Evolutionary conservation across 1,140 invertebrate species (phyloP).

Genomic region (Colletes latitarsis): DNA sequence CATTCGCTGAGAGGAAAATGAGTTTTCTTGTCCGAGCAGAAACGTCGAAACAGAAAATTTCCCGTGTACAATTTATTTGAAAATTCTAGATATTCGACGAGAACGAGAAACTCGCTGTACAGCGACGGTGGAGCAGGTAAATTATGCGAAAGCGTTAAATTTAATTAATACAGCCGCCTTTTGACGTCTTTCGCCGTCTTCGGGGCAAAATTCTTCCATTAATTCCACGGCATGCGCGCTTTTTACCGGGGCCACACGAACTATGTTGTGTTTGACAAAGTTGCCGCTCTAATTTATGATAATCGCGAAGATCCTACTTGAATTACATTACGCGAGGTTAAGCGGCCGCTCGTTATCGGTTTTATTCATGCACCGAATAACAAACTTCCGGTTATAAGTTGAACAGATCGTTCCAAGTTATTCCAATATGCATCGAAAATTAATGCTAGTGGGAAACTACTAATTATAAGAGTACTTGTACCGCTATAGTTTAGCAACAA

Average conservation of each 20-base stretch:
- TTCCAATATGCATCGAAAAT: constrained; percentile 32
- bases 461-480: background rate
- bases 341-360: constrained; percentile 41
- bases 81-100: background rate
- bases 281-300: constrained; percentile 41
- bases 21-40: background rate
- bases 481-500: background rate
- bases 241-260: constrained; percentile 10
- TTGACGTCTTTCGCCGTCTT: background rate
- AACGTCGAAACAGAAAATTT: background rate
- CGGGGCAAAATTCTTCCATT: background rate
- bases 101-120: background rate
- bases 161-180: constrained; percentile 15
- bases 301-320: constrained; percentile 44
- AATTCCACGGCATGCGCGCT: constrained; percentile 27
- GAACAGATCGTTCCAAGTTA: constrained; percentile 31
- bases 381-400: constrained; percentile 41
- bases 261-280: constrained; percentile 39
- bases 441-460: constrained; percentile 2
- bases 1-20: background rate
- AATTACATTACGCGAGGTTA: constrained; percentile 43
- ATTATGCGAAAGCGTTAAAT: constrained; percentile 2
- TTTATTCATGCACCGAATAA: constrained; percentile 43
- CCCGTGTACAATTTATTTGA: constrained; percentile 4
- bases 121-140: background rate